Conservation (phyloP, 53 echinoderm and acorn worm species). For the Arbacia lixula region DNA sequence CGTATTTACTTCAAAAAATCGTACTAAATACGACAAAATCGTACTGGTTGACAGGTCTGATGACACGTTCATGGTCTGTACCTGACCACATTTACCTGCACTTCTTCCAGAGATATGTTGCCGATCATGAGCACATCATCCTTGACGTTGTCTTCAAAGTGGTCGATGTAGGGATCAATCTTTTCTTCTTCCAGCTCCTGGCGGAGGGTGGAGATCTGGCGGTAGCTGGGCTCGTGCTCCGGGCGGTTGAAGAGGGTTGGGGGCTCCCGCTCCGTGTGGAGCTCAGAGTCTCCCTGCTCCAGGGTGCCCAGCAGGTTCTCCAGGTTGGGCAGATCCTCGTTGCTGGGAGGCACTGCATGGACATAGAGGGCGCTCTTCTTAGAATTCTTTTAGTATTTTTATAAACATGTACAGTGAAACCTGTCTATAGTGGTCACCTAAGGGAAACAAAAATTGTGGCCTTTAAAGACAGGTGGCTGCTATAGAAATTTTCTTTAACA, state of each 20-base stretch:
- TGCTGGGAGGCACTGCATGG: slow-evolving; percentile 77
- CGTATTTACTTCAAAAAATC: too few relatives aligned
- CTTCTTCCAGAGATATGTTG: slow-evolving; percentile 97
- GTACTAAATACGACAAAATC: too few relatives aligned
- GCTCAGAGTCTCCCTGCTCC: slow-evolving; percentile 89
- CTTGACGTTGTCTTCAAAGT: slow-evolving; percentile 89
- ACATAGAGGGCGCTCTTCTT: too few relatives aligned
- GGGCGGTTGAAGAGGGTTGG: slow-evolving; percentile 88
- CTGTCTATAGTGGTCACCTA: too few relatives aligned
- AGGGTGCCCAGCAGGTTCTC: slow-evolving; percentile 83
- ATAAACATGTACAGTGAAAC: too few relatives aligned
- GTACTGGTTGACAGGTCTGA: too few relatives aligned
- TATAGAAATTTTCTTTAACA: too few relatives aligned
- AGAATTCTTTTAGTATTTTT: too few relatives aligned
- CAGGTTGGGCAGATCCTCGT: slow-evolving; percentile 86
- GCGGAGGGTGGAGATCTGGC: slow-evolving; percentile 75
- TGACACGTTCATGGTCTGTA: too few relatives aligned
- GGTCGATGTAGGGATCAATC: slow-evolving; percentile 91
- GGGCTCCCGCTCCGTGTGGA: slow-evolving; percentile 86
- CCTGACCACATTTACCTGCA: too few relatives aligned
- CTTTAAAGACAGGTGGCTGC: too few relatives aligned
- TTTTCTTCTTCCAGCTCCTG: slow-evolving; percentile 88
- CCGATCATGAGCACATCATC: slow-evolving; percentile 99
- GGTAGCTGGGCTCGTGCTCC: slow-evolving; percentile 97
- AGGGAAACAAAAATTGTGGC: too few relatives aligned